These are phyloP conservation scores for Onychomys arenicola DNA, from an alignment of 2,797 vertebrate species.

Conservation along the genomic window DNA sequence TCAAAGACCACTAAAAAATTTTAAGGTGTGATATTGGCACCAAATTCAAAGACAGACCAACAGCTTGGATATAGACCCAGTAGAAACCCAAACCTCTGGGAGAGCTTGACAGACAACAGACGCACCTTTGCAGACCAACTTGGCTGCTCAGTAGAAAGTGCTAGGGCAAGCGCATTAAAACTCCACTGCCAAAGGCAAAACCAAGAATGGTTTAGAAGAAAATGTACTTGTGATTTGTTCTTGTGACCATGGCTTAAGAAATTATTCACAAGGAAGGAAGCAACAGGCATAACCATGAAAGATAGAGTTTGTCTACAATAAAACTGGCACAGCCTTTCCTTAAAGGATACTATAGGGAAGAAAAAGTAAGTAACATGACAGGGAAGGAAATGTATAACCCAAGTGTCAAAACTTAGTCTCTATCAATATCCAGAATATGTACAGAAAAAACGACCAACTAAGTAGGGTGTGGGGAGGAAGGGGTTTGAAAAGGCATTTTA, in stretches of 20 bases:
- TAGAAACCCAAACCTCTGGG: background rate
- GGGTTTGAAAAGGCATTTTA: slow-evolving; percentile 33
- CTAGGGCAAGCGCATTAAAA: background rate
- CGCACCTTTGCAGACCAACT: background rate
- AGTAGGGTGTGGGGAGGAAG: background rate
- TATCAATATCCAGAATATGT: background rate
- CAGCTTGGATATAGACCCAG: background rate
- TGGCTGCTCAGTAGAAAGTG: background rate
- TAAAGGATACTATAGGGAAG: background rate
- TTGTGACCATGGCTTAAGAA: background rate
- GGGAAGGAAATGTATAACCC: slow-evolving; percentile 29
- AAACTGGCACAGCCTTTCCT: slow-evolving; percentile 34
- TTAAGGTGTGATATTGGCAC: slow-evolving; percentile 22
- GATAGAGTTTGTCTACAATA: background rate
- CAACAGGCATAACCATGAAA: slow-evolving; percentile 49
- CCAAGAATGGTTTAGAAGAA: slow-evolving; percentile 46
- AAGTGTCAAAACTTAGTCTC: slow-evolving; percentile 27
- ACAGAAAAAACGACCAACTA: slow-evolving; percentile 30
- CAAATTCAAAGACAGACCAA: background rate
- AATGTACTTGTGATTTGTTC: background rate
- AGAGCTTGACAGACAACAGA: slow-evolving; percentile 20
- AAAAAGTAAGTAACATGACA: background rate
- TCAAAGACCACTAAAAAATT: slow-evolving; percentile 26
- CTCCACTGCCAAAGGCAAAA: slow-evolving; percentile 45
- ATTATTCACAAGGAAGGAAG: slow-evolving; percentile 32